Conservation (phyloP, 1,140 invertebrate genomes). For the Colletes latitarsis region DNA sequence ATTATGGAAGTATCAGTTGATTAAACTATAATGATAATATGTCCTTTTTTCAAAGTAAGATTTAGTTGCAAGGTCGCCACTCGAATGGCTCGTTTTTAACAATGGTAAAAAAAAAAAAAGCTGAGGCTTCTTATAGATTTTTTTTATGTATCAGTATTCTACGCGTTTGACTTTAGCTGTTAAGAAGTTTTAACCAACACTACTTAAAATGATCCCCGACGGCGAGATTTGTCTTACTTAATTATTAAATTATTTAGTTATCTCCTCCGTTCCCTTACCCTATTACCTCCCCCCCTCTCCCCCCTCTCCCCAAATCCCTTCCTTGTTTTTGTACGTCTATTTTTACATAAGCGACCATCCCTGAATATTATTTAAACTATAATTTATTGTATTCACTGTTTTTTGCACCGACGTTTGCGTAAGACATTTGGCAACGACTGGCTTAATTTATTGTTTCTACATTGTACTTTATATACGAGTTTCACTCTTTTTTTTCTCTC, state of each 20-base stretch:
- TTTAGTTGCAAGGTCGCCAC: conserved; percentile 72
- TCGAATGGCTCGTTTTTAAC: conserved; percentile 68
- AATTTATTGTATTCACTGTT: conserved; percentile 73
- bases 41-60: conserved; percentile 68
- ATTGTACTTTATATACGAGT: conserved; percentile 51
- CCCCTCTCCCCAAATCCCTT: background rate
- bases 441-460: conserved; percentile 73
- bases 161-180: conserved; percentile 76
- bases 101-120: conserved; percentile 65
- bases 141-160: conserved; percentile 78
- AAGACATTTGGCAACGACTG: conserved; percentile 70
- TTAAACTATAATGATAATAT: conserved; percentile 61
- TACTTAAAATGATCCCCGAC: conserved; percentile 66
- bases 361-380: conserved; percentile 75
- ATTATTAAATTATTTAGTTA: conserved; percentile 77
- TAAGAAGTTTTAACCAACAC: conserved; percentile 73
- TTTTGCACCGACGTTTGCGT: conserved; percentile 65
- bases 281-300: background rate
- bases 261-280: conserved; percentile 41
- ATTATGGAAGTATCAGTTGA: conserved; percentile 73
- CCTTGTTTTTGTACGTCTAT: conserved; percentile 66
- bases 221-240: conserved; percentile 72
- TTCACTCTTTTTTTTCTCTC: conserved; percentile 36
- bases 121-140: conserved; percentile 76
- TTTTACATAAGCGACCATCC: conserved; percentile 64